Base-by-base conservation (phyloP, 2,113 vertebrate species). In the Telmatochromis bifrenatus region DNA sequence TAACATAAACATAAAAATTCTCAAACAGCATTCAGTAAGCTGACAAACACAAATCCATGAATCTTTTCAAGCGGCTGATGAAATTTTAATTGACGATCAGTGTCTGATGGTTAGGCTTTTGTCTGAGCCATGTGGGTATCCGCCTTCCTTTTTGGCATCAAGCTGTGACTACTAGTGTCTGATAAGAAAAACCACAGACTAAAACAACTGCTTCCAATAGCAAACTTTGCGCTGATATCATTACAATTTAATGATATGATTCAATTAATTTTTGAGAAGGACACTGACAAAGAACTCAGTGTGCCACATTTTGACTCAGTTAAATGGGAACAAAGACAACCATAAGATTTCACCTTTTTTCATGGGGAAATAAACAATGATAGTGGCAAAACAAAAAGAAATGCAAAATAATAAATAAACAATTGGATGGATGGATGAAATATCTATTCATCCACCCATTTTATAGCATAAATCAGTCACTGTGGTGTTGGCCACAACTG, bases 51-150 rank as follows among this genome's bases (percentile, higher is more conserved):
- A 77, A 89, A 90, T 90, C 83, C 35, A 86, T 60, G 23, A 84
- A 33, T 90, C 73, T 81, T 86, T 88, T 89, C 81, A 87, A 84
- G 79, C 26, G 45, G 13, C 47, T 89, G 87, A 94, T 94, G 90
- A 92, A 92, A 93, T 82, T 89, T 94, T 92, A 91, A 94, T 92
- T 90, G 80, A 89, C 82, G 55, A 91, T 94, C 88, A 89, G 55
- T 83, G 90, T 92, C 80, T 91, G 70, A 90, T 91, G 23, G 83
- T 89, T 35, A 49, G 54, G 37, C 87, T 82, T 91, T 90, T 91
- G 88, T 93, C 77, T 89, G 82, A 87, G 85, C 23, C 21, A n/a
- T 82, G 81, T 75, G 84, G 73, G 80, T 53, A 49, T 85, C 88
- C 5, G 65, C 79, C 81, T 93, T 79, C 88, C 86, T 84, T 89